phyloP scores from a whole-genome alignment of 2,797 vertebrate genomes.

The Mico argentatus region DNA sequence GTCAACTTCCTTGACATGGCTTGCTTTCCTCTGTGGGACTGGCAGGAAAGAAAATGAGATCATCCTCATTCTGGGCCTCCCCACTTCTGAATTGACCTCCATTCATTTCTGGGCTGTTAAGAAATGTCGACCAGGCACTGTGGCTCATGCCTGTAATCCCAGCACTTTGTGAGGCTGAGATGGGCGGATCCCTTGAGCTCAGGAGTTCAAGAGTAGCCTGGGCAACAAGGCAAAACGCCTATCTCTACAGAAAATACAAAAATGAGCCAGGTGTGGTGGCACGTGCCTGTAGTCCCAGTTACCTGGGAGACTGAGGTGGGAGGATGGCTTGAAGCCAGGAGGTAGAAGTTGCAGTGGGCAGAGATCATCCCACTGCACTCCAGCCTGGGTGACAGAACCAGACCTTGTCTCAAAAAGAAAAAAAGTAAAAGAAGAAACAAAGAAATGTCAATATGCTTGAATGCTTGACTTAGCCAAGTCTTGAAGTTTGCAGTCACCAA shows the following conservation, averaged over 20 bases:
- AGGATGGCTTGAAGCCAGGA: neutral
- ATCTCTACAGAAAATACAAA: neutral
- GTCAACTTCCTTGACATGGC: neutral
- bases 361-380: neutral
- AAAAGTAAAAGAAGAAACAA: neutral
- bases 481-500: neutral
- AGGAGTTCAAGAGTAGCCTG: neutral
- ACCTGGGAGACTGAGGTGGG: neutral
- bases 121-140: neutral
- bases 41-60: neutral
- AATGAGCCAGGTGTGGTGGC: neutral
- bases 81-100: neutral
- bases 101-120: neutral
- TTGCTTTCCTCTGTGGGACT: neutral
- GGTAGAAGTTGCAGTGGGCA: neutral
- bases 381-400: neutral
- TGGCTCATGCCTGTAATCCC: neutral
- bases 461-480: neutral
- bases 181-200: neutral
- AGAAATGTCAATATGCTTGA: neutral
- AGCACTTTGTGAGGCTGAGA: neutral
- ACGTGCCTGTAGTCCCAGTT: neutral
- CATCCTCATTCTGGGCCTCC: neutral
- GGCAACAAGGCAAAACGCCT: fast-evolving
- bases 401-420: neutral